Conservation (phyloP, 1,140 invertebrate species). For the Scaptodrosophila lebanonensis region DNA sequence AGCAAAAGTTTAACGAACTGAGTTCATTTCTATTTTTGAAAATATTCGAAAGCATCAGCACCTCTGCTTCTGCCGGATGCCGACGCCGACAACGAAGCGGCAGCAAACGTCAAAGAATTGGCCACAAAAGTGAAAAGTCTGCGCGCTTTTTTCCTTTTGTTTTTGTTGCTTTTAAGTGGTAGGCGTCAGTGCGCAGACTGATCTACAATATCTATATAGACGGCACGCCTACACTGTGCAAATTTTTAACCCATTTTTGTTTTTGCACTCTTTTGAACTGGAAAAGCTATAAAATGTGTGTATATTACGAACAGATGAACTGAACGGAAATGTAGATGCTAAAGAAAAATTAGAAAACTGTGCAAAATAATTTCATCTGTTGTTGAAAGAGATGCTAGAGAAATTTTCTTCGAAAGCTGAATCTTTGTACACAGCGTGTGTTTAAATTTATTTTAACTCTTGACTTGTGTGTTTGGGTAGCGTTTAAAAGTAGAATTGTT, state of each 20-base stretch:
- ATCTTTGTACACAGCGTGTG: too few relatives aligned
- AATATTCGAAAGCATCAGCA: conserved; percentile 54
- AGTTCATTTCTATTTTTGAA: conserved; percentile 78
- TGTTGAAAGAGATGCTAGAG: too few relatives aligned
- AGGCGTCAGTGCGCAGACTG: conserved; percentile 15
- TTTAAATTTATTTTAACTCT: neutral
- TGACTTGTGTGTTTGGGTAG: conserved; percentile 5
- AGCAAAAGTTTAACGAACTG: conserved; percentile 77
- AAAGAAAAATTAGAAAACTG: too few relatives aligned
- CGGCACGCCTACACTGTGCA: conserved; percentile 67
- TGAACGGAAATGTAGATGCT: conserved; percentile 11
- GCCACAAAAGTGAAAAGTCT: conserved; percentile 64
- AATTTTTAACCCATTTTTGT: conserved; percentile 30
- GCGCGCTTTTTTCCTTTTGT: conserved; percentile 40
- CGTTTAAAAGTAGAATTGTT: conserved; percentile 7
- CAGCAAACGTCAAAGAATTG: too few relatives aligned
- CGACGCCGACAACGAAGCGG: conserved; percentile 1
- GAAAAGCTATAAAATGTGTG: conserved; percentile 43
- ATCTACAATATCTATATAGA: conserved; percentile 43
- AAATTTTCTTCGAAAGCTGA: too few relatives aligned
- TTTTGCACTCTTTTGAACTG: conserved; percentile 18
- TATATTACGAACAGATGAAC: conserved; percentile 27
- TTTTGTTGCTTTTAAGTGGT: conserved; percentile 36
- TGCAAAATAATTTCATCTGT: too few relatives aligned
- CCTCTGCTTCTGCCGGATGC: conserved; percentile 15